Base-by-base conservation (phyloP, 1,140 invertebrate genomes). In the Drosophila baimaii region DNA sequence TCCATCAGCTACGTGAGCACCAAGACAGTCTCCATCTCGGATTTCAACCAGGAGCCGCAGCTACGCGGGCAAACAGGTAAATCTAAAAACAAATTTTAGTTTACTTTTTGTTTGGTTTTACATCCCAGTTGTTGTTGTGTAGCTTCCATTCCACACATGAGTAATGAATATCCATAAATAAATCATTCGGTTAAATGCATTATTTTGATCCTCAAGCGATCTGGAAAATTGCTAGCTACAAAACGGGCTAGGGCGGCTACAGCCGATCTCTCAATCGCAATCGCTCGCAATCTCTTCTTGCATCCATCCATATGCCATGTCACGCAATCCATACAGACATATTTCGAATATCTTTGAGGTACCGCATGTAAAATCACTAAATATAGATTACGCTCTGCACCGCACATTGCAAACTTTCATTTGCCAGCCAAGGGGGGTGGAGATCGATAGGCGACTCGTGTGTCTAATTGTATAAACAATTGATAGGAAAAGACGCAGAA, bases 341-440 rank as follows among this genome's bases (percentile, higher is more conserved):
- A 77, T 79, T 88, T 86, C 66, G 72, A 88, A 88, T 89, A 88
- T 83, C 84, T 83, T 88, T 77, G 64, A 77, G 83, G 72, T 74
- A 89, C 84, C 84, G 84, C 84, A 89, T 89, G 84, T 89, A 89
- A 89, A 89, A 83, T 89, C 84, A 89, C 84, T 89, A 89, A 89
- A 89, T 89, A 89, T 89, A 89, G 84, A 89, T 89, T 89, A 89
- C 84, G 70, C 77, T 46, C 63, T 51, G 62, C 56, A 79, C 61
- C 70, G 69, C 82, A 88, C 82, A 88, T 72, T 73, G 82, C 78
- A 88, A 88, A 88, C 83, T 88, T 88, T 88, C 83, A 88, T 89
- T 88, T 83, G 52, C 64, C 62, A 66, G 55, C 51, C 21, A 35
- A 70, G 44, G 47, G 74, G 37, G 64, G 25, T 13, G 52, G 73